A percentile compares a stretch with the other conserved stretches of the same genome.
These are phyloP conservation scores for Pterocles gutturalis DNA, from an alignment of 2,113 vertebrate genomes.

Conservation along the genomic window DNA sequence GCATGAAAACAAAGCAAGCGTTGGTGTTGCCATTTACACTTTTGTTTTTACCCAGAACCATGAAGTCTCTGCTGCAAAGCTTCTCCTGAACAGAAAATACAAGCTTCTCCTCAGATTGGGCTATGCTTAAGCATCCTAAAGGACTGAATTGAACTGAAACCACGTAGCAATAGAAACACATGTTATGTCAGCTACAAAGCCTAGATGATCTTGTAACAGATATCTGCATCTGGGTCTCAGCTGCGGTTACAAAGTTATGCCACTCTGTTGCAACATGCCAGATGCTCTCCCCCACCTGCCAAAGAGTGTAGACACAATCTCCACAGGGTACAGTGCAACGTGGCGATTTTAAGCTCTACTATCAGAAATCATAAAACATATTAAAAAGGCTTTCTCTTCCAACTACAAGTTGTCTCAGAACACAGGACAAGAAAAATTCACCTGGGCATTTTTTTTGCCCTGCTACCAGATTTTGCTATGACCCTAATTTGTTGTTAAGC, in stretches of 20 bases:
- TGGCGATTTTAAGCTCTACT: background rate
- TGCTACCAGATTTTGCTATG: background rate
- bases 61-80: background rate
- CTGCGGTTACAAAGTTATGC: background rate
- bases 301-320: background rate
- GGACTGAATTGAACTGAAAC: background rate
- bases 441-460: background rate
- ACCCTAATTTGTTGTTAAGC: background rate
- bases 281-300: background rate
- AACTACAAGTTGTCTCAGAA: background rate
- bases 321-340: background rate
- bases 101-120: background rate
- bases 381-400: background rate
- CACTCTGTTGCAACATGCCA: background rate
- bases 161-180: background rate
- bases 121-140: background rate
- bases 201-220: background rate
- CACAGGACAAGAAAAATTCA: constrained; percentile 21
- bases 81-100: background rate
- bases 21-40: background rate
- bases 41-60: background rate
- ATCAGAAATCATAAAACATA: background rate
- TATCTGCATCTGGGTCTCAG: background rate
- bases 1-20: background rate
- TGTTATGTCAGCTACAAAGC: background rate